Base-by-base conservation (phyloP, 1,140 invertebrate genomes). In the Grapholita molesta region DNA sequence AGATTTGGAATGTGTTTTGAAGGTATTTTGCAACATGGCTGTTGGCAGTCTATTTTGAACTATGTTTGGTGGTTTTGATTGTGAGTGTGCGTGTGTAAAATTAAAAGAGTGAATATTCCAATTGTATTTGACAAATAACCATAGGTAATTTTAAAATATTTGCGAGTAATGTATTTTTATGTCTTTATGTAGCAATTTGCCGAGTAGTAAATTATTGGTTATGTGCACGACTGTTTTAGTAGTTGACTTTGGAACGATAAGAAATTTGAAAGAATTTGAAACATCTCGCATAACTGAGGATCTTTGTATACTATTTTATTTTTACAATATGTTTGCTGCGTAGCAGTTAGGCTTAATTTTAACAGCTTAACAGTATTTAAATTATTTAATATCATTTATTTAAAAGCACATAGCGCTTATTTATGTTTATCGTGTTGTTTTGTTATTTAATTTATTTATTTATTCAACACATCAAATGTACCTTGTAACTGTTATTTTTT, bases 401-500 rank as follows among this genome's bases (percentile, higher is more conserved):
- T 48, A 9, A 3, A 48, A 21, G 42, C 42, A 48, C 42, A 48
- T 48, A 21, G 42, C 42, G 42, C 42, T 48, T 48, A 15, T 48
- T 1, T 48, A 21, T 48, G 18, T 48, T 21, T 48, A 48, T 21
- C 8, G 38, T 48, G 4, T 48, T 48, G 18, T 8, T 3, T 42
- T 42, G 38, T 42, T 42, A 42, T 48, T 48, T 48, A 21, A 48
- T 48, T 48, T 48, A 48, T 48, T 48, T 6, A 48, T 48, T 21
- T 48, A 21, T 21, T 9, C 21, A 48, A 18, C 42, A 48, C 42
- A 21, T 61, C 15, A 0, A 61, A 23, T 61, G 25, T 28, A 61
- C 55, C 55, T 15, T 61, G 11, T 30, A 32, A 57, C 25, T 57
- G 55, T 32, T 32, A 61, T 61, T 61, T 61, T n/a, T 25, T 30